These are phyloP conservation scores for Oreochromis spilurus DNA, from an alignment of 2,113 vertebrate species.

Conservation along the genomic window DNA sequence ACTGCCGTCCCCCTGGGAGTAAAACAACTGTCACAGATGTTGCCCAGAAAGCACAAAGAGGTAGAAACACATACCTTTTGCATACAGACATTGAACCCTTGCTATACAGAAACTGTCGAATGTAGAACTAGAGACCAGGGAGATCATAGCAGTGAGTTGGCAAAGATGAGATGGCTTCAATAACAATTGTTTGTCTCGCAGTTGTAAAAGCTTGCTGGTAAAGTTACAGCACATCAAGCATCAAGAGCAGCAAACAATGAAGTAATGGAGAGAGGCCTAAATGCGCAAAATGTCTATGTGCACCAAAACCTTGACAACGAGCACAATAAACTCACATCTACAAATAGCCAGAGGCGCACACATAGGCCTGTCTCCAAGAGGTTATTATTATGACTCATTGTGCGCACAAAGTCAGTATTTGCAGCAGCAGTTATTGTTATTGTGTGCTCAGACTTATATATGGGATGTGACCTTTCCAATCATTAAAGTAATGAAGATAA, in stretches of 20 bases:
- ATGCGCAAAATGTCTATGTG: neutral
- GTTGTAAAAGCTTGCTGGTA: neutral
- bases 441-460: neutral
- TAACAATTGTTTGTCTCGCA: neutral
- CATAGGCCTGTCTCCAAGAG: neutral
- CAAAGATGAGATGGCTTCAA: neutral
- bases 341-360: neutral
- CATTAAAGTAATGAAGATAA: neutral
- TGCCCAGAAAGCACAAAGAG: neutral
- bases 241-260: neutral
- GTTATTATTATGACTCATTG: neutral
- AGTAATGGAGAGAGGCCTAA: neutral
- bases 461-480: neutral
- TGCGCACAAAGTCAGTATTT: neutral
- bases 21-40: slow-evolving; percentile 1
- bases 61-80: neutral
- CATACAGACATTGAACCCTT: neutral
- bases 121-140: neutral
- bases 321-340: neutral
- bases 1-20: neutral
- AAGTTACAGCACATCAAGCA: neutral
- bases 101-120: neutral
- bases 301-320: neutral
- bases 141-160: neutral
- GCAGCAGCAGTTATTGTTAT: neutral